Base-by-base conservation (phyloP, 2,113 vertebrate genomes). In the Tichodroma muraria region DNA sequence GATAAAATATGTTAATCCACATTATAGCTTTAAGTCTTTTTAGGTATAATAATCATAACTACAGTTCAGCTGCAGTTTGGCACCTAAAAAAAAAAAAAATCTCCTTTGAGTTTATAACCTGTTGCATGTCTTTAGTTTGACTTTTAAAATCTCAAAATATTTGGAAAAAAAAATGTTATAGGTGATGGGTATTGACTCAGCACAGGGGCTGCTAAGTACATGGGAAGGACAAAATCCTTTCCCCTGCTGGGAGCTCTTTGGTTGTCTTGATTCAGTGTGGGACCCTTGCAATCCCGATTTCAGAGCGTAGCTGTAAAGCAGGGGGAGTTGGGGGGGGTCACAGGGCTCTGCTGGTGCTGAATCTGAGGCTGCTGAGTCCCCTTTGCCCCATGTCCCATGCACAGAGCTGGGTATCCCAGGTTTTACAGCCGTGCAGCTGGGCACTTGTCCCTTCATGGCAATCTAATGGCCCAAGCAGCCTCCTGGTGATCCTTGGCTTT, bases 1-100 rank as follows among this genome's bases (percentile, higher is more conserved):
- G 84, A 88, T 88, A 80, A 95, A 93, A 82, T 65, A 47, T 94
- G 86, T 85, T 89, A 85, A 91, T 93, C 54, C 81, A 63, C 68
- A 17, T 73, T 66, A 95, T 23, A 77, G 71, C 22, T 93, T 95
- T 90, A 79, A 85, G 66, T 89, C 73, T 87, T 30, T 80, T 92
- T 81, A 73, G 77, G 33, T 61, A 28, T 56, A 90, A 84, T 81
- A 93, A 85, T 45, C 20, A 2, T 54, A 72, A 63, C 78, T 70
- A 49, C 42, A 85, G 42, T 82, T 94, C 70, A 85, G 78, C 53
- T 80, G 78, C 40, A 24, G 53, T 79, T 90, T 56, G 56, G 28
- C 49, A 42, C 52, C 30, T 31, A 8, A 33, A 59, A 86, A n/a
- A 33, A 40, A 8, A 33, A 59, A 86, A n/a, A 33, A 40, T 33